Base-by-base conservation (phyloP, 1,140 invertebrate genomes). In the Bombus vancouverensis region DNA sequence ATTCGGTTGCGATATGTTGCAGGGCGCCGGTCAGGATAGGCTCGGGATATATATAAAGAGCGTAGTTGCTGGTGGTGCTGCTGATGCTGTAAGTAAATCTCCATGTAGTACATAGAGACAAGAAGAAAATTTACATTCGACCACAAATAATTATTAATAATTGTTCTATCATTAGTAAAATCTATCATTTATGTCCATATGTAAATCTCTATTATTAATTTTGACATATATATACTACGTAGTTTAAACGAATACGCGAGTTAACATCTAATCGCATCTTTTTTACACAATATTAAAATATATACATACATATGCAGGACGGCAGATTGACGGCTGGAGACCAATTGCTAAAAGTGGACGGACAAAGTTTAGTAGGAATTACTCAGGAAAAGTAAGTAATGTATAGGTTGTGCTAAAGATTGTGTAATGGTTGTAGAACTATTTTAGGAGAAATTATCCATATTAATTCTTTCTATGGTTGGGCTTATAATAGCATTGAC, bases 11-110 rank as follows among this genome's bases (percentile, higher is more conserved):
- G 1, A n/a, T 32, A 44, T 44, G 42, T 93, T 95, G 42, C 92
- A 98, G 98, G 98, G 99, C 53, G 97, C 98, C 68, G 97, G 97
- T n/a, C 98, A 98, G 93, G 97, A 98, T 91, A 97, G 98, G 91
- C 95, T 99, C 70, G 99, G 99, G 59, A 99, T 99, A 93, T 99
- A 99, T 94, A 99, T 99, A 82, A 99, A 99, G 95, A 99, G 98
- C 81, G 99, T 99, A 37, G 99, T 99, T 44, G 97, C 98, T 84
- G 98, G 98, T 72, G 99, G 99, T 74, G 98, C 99, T 73, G 99
- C 99, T 39, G 98, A 99, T 95, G 96, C 97, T 87, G 97, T 97
- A 95, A 97, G 96, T 96, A 81, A 22, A 28, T 32, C 3, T 37
- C 2, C 47, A 53, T 22, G 6, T 53, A 53, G 18, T 53, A 53